Evolutionary conservation across 2,888 invertebrate species (phyloP).

Genomic region (Opisthograptis luteolata): DNA sequence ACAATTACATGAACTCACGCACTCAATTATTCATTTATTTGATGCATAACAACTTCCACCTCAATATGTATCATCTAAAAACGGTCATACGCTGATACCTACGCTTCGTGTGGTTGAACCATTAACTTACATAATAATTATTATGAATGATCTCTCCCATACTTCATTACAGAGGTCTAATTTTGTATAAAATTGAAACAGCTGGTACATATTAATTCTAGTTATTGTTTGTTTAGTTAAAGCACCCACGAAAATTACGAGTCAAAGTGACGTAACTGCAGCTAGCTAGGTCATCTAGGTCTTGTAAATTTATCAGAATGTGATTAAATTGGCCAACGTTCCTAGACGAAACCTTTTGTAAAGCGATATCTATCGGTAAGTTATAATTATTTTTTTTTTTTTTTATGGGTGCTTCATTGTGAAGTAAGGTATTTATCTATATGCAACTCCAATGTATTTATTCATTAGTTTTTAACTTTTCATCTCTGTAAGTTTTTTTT

Average conservation of each 20-base stretch:
- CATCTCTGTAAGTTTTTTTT: slow-evolving; percentile 17
- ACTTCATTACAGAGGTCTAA: slow-evolving; percentile 15
- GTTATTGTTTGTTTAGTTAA: background rate
- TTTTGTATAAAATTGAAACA: slow-evolving; percentile 16
- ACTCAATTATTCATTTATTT: background rate
- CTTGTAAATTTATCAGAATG: background rate
- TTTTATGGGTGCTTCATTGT: slow-evolving; percentile 9
- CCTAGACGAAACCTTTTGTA: background rate
- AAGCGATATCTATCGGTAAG: background rate
- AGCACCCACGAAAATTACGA: background rate
- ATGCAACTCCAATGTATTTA: slow-evolving; percentile 39
- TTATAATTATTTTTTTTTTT: background rate
- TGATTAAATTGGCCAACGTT: background rate
- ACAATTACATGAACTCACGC: background rate
- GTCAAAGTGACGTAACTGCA: background rate
- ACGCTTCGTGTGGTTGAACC: slow-evolving; percentile 16
- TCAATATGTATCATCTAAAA: background rate
- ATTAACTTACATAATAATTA: no score
- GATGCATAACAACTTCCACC: background rate
- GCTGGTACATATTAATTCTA: slow-evolving; percentile 5
- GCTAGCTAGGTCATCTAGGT: background rate
- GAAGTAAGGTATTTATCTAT: slow-evolving; percentile 14
- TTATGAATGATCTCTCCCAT: slow-evolving; percentile 17
- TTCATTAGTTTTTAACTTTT: slow-evolving; percentile 38
- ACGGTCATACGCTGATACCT: slow-evolving; percentile 9